Evolutionary conservation across 2,113 vertebrate species (phyloP).

Genomic region (Tychaedon coryphoeus): DNA sequence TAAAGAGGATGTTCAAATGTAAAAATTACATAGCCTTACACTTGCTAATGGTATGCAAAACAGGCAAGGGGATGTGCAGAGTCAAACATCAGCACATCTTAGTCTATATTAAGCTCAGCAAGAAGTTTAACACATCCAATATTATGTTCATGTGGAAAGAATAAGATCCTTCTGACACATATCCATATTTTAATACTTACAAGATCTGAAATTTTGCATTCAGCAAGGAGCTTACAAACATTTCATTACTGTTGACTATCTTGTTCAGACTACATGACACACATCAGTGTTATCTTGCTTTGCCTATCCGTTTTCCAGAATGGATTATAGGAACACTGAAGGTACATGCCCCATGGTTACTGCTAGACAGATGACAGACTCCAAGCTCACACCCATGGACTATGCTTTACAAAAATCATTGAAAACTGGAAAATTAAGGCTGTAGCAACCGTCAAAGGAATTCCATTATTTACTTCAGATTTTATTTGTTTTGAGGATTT

Average conservation of each 20-base stretch:
- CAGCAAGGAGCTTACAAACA: neutral
- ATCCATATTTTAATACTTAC: neutral
- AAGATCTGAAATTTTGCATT: neutral
- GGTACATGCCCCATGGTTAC: neutral
- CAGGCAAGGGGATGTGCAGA: neutral
- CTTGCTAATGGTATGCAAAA: neutral
- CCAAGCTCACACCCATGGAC: neutral
- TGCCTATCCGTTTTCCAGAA: neutral
- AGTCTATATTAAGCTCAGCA: neutral
- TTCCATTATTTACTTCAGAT: neutral
- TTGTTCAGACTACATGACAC: neutral
- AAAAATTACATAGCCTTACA: neutral
- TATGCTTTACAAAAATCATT: rapidly evolving
- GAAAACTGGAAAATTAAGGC: neutral
- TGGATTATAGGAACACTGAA: neutral
- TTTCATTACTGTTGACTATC: neutral
- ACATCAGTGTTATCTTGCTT: neutral
- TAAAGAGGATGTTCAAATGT: neutral
- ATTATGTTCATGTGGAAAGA: neutral
- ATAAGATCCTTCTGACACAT: neutral
- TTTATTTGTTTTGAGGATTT: neutral
- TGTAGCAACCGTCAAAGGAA: neutral
- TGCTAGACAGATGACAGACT: neutral
- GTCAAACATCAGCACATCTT: neutral
- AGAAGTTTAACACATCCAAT: neutral